These are phyloP conservation scores for Halictus rubicundus DNA, from an alignment of 1,140 invertebrate species.

Conservation along the genomic window DNA sequence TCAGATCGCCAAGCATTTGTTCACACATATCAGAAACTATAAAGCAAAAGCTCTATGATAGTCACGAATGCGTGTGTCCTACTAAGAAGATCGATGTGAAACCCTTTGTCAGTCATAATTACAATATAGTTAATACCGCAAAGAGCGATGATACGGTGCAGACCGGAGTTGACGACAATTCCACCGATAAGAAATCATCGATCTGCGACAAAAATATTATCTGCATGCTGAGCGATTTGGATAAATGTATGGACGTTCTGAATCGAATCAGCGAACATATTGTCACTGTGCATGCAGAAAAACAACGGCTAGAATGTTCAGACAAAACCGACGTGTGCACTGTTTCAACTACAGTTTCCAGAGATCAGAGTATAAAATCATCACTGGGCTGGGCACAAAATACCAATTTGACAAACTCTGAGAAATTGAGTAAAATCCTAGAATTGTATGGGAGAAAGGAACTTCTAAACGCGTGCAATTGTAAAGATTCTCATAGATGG, in stretches of 20 bases:
- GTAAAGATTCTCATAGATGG: not conserved
- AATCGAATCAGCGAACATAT: conserved; percentile 57
- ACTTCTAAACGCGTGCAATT: conserved; percentile 13
- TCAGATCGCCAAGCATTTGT: conserved; percentile 25
- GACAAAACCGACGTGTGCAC: conserved; percentile 46
- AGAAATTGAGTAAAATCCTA: conserved; percentile 19
- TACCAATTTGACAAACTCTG: conserved; percentile 33
- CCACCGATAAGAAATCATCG: conserved; percentile 7
- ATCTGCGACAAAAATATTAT: conserved; percentile 37
- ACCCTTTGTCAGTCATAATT: conserved; percentile 31
- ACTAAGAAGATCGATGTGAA: conserved; percentile 35
- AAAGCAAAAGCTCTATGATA: conserved; percentile 21
- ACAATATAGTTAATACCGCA: conserved; percentile 13
- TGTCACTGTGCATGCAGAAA: conserved; percentile 48
- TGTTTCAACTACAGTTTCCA: conserved; percentile 56
- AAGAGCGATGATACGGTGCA: conserved; percentile 29
- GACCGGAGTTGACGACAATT: conserved; percentile 25
- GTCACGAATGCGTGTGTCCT: conserved; percentile 26
- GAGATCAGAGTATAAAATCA: conserved; percentile 42
- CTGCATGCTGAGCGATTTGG: conserved; percentile 35
- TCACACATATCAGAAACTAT: conserved; percentile 31
- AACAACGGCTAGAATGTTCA: conserved; percentile 16
- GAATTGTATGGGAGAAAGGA: conserved; percentile 26
- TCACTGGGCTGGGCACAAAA: conserved; percentile 23
- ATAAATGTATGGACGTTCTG: conserved; percentile 55